Evolutionary conservation across 1,140 invertebrate species (phyloP).

Genomic region (Orius laevigatus): DNA sequence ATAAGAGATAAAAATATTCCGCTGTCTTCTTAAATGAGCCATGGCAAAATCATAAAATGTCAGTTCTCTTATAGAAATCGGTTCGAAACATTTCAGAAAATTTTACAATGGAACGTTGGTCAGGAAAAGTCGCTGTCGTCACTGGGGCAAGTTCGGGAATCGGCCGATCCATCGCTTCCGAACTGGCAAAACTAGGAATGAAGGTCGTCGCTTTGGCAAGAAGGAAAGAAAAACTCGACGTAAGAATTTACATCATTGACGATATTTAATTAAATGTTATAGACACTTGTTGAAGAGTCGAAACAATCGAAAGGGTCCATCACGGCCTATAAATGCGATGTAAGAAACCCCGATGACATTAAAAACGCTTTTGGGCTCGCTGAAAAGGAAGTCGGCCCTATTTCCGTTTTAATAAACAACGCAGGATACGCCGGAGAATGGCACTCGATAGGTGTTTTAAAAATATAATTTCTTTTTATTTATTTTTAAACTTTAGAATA

Average conservation of each 20-base stretch:
- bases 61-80: too few species aligned
- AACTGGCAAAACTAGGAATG: constrained; percentile 40
- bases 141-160: constrained; percentile 58
- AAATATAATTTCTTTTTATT: background rate
- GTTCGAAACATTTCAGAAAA: too few species aligned
- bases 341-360: background rate
- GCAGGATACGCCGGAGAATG: background rate
- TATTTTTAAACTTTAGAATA: background rate
- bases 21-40: background rate
- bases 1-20: too few species aligned
- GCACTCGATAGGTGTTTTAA: background rate
- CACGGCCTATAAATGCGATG: background rate
- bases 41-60: too few species aligned
- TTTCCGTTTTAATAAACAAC: background rate
- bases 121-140: constrained; percentile 46
- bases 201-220: constrained; percentile 52
- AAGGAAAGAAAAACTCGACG: constrained; percentile 37
- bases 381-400: background rate
- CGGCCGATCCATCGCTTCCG: constrained; percentile 37
- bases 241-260: constrained; percentile 8
- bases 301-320: background rate
- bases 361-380: background rate
- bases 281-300: background rate
- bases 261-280: background rate
- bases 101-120: constrained; percentile 57